Base-by-base conservation (phyloP, 92 coral and sea anemone species). In the Meandrina meandrites region DNA sequence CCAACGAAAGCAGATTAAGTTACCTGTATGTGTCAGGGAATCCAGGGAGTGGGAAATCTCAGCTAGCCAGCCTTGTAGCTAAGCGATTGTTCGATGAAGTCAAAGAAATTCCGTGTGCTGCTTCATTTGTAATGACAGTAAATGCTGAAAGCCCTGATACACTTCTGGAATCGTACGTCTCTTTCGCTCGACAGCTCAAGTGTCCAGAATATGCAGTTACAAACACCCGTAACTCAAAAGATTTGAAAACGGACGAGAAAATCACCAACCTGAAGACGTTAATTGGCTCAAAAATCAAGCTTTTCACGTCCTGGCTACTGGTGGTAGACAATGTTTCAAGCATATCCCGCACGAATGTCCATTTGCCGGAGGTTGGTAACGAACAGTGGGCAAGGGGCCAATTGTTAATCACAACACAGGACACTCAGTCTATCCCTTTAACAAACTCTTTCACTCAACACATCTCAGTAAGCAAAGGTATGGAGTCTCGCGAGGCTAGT, bases 381-480 rank as follows among this genome's bases (percentile, higher is more conserved):
- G 53, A 48, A 9, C 53, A 48, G 12, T 48, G 6, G 6, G 53
- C 53, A 7, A 48, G 9, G 53, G 53, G 53, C 53, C 53, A 48
- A 48, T 48, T 48, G 6, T 13, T 48, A 7, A 48, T 48, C 53
- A 48, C 53, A 48, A 48, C 53, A 48, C 53, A 48, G 12, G 53
- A 48, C 53, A 48, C 6, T 48, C 4, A 0, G 53, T 48, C 53
- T 48, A 48, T 48, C 53, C 53, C 53, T 48, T 48, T 9, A 48
- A 9, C 53, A 64, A 70, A 18, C 53, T 56, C 88, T 14, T 75
- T 35, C 5, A 57, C 31, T 13, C 42, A 64, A 31, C 88, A 84
- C 28, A 31, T 84, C 64, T 84, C 83, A 14, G 58, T 32, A 53
- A 68, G 88, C 22, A 35, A 14, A 69, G 88, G 88, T 24, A 85